These are phyloP conservation scores for Nymphicus hollandicus DNA, from an alignment of 2,113 vertebrate genomes.

Conservation along the genomic window DNA sequence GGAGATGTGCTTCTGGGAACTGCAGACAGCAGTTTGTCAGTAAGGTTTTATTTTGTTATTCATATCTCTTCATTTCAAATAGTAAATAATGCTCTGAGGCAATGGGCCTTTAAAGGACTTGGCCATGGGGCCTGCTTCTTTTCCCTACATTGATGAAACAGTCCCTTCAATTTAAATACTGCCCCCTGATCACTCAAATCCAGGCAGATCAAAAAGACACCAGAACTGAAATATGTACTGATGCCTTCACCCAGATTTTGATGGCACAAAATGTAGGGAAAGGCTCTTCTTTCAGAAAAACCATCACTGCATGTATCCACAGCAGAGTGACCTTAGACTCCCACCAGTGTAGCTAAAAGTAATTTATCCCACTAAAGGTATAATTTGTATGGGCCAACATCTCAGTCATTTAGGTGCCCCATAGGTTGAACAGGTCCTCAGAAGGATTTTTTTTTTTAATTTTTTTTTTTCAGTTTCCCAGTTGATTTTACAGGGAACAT, in stretches of 20 bases:
- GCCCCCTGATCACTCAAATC: background rate
- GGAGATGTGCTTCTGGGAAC: conserved; percentile 1
- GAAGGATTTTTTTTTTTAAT: background rate
- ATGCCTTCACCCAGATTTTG: background rate
- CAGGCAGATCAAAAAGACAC: background rate
- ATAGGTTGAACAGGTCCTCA: background rate
- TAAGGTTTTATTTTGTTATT: conserved; percentile 28
- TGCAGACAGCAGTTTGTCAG: conserved; percentile 7
- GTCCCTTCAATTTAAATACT: background rate
- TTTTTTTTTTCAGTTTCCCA: background rate
- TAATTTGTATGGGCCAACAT: background rate
- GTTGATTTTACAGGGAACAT: background rate
- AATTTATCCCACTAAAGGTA: background rate
- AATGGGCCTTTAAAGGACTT: background rate
- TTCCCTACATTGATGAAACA: background rate
- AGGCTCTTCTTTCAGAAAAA: background rate
- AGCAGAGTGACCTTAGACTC: background rate
- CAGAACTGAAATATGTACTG: background rate
- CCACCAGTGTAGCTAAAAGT: background rate
- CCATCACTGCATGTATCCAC: background rate
- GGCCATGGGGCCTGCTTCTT: background rate
- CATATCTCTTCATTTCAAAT: background rate
- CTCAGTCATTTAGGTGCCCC: background rate
- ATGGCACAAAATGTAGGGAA: background rate
- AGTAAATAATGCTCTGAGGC: background rate